Conservation (phyloP, 2,113 vertebrate species). For the Peromyscus californicus region DNA sequence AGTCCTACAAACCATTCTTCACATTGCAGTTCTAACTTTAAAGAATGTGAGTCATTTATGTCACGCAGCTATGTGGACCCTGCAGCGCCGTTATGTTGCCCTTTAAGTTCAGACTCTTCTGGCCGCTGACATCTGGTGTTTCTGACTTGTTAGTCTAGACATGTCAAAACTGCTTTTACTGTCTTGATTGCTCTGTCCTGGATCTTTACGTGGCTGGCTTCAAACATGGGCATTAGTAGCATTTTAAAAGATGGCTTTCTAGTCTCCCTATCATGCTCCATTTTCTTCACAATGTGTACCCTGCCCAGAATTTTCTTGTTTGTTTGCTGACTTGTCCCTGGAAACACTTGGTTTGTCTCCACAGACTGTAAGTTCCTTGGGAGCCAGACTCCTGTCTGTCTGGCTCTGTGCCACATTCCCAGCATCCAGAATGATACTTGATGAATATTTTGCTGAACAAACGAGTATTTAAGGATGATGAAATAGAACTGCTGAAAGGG, state of each 20-base stretch:
- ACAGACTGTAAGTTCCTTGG: conserved; percentile 10
- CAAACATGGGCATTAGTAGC: conserved; percentile 3
- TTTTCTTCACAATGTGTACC: conserved; percentile 15
- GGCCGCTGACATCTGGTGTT: background rate
- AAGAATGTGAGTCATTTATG: background rate
- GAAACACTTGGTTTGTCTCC: conserved; percentile 17
- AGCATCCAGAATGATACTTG: background rate
- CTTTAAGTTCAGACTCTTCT: background rate
- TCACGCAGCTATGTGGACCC: background rate
- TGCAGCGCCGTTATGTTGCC: background rate
- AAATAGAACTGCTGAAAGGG: conserved; percentile 29
- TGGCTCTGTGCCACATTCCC: conserved; percentile 1
- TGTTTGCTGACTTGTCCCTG: background rate
- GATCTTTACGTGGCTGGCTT: conserved; percentile 11
- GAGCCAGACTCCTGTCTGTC: background rate
- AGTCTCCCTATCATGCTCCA: conserved; percentile 10
- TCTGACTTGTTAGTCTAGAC: background rate
- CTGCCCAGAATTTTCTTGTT: background rate
- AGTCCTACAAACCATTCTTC: background rate
- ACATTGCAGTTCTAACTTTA: background rate
- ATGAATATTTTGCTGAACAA: conserved; percentile 58
- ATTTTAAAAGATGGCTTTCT: conserved; percentile 38
- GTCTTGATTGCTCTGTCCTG: background rate
- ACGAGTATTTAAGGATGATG: conserved; percentile 48
- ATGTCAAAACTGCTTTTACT: conserved; percentile 10